Evolutionary conservation across 2,888 invertebrate species (phyloP).

Genomic region (Lottia gigantea): DNA sequence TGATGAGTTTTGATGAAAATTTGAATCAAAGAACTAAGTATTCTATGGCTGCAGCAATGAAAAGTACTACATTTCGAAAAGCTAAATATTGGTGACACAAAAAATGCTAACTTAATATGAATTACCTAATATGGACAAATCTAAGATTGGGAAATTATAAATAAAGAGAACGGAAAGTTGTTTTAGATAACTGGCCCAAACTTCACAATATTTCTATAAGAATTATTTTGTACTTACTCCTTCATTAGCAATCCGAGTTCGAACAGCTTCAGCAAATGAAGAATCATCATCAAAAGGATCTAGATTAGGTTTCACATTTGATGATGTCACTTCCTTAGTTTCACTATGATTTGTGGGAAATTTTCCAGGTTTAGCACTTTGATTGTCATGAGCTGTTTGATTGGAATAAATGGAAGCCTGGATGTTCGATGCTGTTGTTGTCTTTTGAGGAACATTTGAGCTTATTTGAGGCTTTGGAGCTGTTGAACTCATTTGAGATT

Average conservation of each 20-base stretch:
- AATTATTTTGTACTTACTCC: constrained; percentile 33
- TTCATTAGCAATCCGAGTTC: constrained; percentile 43
- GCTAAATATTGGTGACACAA: too few relatives aligned
- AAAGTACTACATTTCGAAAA: too few relatives aligned
- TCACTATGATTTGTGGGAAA: not conserved
- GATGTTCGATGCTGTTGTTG: constrained; percentile 11
- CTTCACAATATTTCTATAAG: not conserved
- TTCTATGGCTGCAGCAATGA: too few relatives aligned
- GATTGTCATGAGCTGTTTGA: not conserved
- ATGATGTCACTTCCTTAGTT: not conserved
- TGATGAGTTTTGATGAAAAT: too few relatives aligned
- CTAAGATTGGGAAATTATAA: too few relatives aligned
- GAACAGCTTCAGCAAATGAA: constrained; percentile 47
- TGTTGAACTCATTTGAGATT: not conserved
- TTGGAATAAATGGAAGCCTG: not conserved
- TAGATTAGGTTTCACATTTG: not conserved
- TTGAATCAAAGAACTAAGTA: too few relatives aligned
- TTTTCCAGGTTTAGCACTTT: not conserved
- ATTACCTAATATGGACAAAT: too few relatives aligned
- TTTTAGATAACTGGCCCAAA: too few relatives aligned
- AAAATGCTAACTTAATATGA: too few relatives aligned
- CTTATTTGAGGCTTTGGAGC: constrained; percentile 10
- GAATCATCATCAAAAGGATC: constrained; percentile 49
- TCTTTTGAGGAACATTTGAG: not conserved
- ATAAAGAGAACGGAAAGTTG: too few relatives aligned